These are phyloP conservation scores for Acyrthosiphon pisum DNA, from an alignment of 1,140 invertebrate species.

Conservation along the genomic window DNA sequence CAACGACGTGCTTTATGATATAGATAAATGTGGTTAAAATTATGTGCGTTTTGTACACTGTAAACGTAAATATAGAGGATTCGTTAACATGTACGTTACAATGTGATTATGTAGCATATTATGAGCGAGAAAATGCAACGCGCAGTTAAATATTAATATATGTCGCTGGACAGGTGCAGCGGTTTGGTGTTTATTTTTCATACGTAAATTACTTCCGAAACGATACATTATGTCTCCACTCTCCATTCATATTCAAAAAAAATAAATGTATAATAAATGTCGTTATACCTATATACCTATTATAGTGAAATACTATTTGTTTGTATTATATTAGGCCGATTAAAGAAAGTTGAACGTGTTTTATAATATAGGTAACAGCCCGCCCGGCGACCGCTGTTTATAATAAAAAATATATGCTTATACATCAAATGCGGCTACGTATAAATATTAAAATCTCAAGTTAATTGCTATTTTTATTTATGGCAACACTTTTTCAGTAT, in stretches of 20 bases:
- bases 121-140: neutral
- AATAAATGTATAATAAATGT: neutral
- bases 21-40: neutral
- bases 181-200: slow-evolving; percentile 19
- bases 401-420: neutral
- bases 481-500: neutral
- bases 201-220: neutral
- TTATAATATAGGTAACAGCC: neutral
- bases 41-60: neutral
- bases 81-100: neutral
- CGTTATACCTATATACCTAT: too few relatives aligned
- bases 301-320: neutral
- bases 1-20: neutral
- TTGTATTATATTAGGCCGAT: neutral
- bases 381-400: too few relatives aligned
- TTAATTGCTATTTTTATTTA: neutral
- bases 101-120: neutral
- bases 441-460: neutral
- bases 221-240: neutral
- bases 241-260: slow-evolving; percentile 18
- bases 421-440: neutral
- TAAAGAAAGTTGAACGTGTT: neutral
- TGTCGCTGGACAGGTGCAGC: neutral
- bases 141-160: neutral
- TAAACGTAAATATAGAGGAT: neutral